Evolutionary conservation across 2,888 invertebrate species (phyloP).

Genomic region (Drosophila aldrichi): DNA sequence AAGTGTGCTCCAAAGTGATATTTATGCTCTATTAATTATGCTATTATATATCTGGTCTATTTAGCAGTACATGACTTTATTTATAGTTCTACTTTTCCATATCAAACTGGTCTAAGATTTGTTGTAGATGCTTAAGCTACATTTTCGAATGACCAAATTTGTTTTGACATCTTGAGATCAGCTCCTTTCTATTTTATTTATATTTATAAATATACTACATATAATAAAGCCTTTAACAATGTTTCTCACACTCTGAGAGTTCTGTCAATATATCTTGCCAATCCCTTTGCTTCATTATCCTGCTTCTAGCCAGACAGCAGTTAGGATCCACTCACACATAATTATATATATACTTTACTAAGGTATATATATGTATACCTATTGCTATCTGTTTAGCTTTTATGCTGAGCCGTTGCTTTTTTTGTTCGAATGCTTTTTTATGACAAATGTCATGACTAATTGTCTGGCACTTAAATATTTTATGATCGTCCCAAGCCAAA

Average conservation of each 20-base stretch:
- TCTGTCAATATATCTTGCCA: not conserved
- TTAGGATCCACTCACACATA: not conserved
- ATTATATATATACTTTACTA: not conserved
- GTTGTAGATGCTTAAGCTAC: not conserved
- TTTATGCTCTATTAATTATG: not conserved
- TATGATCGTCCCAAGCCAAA: constrained; percentile 48
- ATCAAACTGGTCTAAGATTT: not conserved
- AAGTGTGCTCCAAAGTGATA: not conserved
- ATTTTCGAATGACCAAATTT: not conserved
- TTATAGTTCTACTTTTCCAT: not conserved
- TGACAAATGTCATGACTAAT: constrained; percentile 73
- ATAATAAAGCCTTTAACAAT: not conserved
- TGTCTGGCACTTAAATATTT: constrained; percentile 68
- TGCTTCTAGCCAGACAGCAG: not conserved
- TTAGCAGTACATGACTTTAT: not conserved
- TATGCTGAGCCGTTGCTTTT: constrained; percentile 32
- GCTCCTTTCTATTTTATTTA: too few relatives aligned
- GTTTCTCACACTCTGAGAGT: not conserved
- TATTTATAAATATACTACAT: not conserved
- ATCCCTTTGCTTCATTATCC: constrained; percentile 5
- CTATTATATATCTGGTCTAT: not conserved
- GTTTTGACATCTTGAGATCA: too few relatives aligned
- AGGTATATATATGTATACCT: not conserved
- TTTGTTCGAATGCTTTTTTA: constrained; percentile 50
- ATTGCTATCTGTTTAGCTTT: constrained; percentile 27